A percentile compares a stretch with the other conserved stretches of the same genome.
Evolutionary conservation across 2,888 invertebrate genomes (phyloP).

Genomic region (Tyria jacobaeae): DNA sequence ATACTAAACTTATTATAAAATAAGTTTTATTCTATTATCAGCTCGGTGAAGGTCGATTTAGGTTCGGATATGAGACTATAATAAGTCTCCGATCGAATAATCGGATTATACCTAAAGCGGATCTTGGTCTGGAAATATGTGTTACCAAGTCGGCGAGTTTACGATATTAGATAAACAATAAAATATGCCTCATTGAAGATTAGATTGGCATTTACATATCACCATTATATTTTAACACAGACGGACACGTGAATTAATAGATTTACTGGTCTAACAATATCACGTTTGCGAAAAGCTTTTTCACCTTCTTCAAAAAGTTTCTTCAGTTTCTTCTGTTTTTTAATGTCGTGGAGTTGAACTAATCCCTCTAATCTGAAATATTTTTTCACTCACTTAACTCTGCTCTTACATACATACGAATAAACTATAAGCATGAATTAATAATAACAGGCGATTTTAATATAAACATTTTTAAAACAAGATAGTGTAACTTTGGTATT

Average conservation of each 20-base stretch:
- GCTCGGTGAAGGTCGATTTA: too few species aligned
- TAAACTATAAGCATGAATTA: too few species aligned
- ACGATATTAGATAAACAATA: conserved; percentile 1
- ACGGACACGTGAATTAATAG: not conserved
- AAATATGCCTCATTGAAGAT: conserved; percentile 1
- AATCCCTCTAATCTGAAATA: not conserved
- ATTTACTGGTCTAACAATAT: not conserved
- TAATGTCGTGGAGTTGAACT: too few species aligned
- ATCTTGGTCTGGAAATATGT: not conserved
- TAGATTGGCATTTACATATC: not conserved
- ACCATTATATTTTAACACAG: not conserved
- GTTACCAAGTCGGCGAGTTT: conserved; percentile 1
- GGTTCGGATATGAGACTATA: not conserved
- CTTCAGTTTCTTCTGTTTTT: too few species aligned
- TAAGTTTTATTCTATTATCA: too few species aligned
- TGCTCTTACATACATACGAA: too few species aligned
- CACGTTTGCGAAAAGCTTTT: not conserved
- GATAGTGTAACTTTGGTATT: conserved; percentile 3
- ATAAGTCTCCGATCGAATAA: not conserved
- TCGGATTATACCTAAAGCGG: not conserved
- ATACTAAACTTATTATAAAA: too few species aligned
- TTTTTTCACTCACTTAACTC: not conserved
- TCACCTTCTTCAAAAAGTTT: not conserved
- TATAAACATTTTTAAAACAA: too few species aligned
- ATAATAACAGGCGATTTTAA: too few species aligned